Evolutionary conservation across 2,113 vertebrate genomes (phyloP), one percentile per base, ranked within the genome.

Genomic region (Thomomys bottae): DNA sequence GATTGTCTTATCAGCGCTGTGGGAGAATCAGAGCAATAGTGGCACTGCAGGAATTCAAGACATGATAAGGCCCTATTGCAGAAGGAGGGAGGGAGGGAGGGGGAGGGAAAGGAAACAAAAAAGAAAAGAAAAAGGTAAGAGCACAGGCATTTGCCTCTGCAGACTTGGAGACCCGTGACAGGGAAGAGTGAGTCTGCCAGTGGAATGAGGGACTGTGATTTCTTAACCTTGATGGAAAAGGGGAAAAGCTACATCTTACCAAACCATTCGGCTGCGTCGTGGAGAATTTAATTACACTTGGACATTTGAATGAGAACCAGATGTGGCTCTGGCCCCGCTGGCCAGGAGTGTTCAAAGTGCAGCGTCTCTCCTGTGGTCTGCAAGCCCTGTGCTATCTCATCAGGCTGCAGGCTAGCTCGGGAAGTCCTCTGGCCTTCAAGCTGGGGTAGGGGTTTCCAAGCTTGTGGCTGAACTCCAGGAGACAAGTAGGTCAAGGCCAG

Each of bases 231-330:
- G 96, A 97, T 97, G 96, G 95, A 93, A 95, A 96, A 95, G 96
- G 96, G 97, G 97, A 96, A 97, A 97, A 98, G 97, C 97, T 96
- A 96, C 89, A 97, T 98, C 97, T 97, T 98, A 97, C 96, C 97
- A 97, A 97, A 98, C 97, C 97, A 97, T 98, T 98, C 96, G 97
- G 96, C 97, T 97, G 96, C 87, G 79, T 97, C 96, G 95, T 96
- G 96, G 97, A 93, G 97, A 97, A 96, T 97, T 97, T 98, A 98
- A 98, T 98, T 98, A 96, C 96, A 89, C 98, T 98, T 97, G 98
- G 94, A 96, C 96, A 94, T 98, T 96, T 96, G 97, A 98, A 98
- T 98, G 97, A 97, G 97, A 98, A 98, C 95, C 98, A 98, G 98
- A 98, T 98, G 98, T 98, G 91, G 96, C 95, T 96, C 90, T 81